Percentiles rank a stretch among this genome's conserved stretches.
Evolutionary conservation across 2,113 vertebrate genomes (phyloP).

Genomic region (Carassius carassius): DNA sequence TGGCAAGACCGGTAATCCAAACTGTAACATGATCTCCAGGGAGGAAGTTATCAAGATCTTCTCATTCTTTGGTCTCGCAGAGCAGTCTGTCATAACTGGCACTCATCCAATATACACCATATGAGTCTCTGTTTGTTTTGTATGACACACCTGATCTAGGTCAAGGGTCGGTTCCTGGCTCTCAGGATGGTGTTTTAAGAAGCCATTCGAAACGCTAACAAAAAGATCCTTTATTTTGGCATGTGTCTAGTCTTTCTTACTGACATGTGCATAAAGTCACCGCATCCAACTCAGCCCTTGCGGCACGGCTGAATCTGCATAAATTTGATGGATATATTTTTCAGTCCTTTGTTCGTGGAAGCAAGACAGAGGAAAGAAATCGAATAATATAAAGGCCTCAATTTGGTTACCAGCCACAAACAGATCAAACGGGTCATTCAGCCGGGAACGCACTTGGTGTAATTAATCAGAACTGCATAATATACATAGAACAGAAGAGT

Average conservation of each 20-base stretch:
- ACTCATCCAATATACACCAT: not conserved
- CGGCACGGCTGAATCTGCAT: constrained; percentile 70
- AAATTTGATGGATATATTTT: constrained; percentile 76
- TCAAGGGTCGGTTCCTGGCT: constrained; percentile 58
- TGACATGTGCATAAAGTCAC: constrained; percentile 43
- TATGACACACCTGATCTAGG: constrained; percentile 72
- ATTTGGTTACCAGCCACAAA: constrained; percentile 67
- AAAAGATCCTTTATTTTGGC: constrained; percentile 74
- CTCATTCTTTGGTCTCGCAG: constrained; percentile 5
- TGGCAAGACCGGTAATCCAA: constrained; percentile 32
- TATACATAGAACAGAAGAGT: constrained; percentile 55
- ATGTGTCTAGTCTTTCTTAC: constrained; percentile 63
- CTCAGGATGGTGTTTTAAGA: constrained; percentile 60
- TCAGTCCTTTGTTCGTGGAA: constrained; percentile 57
- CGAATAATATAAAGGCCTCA: constrained; percentile 69
- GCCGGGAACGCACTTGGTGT: constrained; percentile 30
- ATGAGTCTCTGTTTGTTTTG: constrained; percentile 27
- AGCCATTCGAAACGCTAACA: constrained; percentile 67
- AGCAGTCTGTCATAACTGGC: constrained; percentile 16
- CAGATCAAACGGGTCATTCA: constrained; percentile 60
- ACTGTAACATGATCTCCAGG: constrained; percentile 12
- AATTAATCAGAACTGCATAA: constrained; percentile 68
- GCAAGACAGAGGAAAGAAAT: constrained; percentile 55
- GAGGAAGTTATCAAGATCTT: constrained; percentile 30
- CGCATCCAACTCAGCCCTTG: constrained; percentile 57